Evolutionary conservation across 2,888 invertebrate species (phyloP).

Genomic region (Baronia brevicornis): DNA sequence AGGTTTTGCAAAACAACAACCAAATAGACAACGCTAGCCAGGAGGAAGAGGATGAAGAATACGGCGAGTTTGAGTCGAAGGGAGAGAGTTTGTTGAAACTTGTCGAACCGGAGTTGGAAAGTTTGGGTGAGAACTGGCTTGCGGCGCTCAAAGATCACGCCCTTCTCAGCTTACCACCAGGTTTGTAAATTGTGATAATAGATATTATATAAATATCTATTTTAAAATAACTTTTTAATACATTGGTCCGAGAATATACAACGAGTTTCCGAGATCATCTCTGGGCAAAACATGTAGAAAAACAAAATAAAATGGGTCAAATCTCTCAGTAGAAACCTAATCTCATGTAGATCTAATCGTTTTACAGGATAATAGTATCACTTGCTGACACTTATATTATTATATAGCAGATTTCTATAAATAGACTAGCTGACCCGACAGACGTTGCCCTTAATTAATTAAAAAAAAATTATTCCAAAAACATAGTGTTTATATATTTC

Average conservation of each 20-base stretch:
- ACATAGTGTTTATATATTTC: too few relatives aligned
- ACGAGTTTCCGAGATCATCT: too few relatives aligned
- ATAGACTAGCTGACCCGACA: too few relatives aligned
- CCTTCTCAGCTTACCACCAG: slow-evolving; percentile 89
- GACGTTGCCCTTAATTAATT: too few relatives aligned
- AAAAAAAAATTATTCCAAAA: too few relatives aligned
- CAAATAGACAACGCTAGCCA: slow-evolving; percentile 46
- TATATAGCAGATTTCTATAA: too few relatives aligned
- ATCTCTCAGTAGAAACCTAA: too few relatives aligned
- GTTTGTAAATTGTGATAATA: slow-evolving; percentile 40
- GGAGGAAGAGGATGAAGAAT: slow-evolving; percentile 71
- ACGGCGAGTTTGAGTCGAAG: slow-evolving; percentile 84
- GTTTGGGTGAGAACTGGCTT: slow-evolving; percentile 95
- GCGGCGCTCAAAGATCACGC: slow-evolving; percentile 97
- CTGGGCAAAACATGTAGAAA: too few relatives aligned
- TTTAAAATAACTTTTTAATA: background rate
- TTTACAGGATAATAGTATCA: too few relatives aligned
- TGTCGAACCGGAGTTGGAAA: slow-evolving; percentile 94
- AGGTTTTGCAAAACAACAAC: slow-evolving; percentile 43
- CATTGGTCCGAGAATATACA: background rate
- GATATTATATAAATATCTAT: background rate
- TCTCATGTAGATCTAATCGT: too few relatives aligned
- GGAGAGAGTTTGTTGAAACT: slow-evolving; percentile 90
- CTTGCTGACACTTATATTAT: too few relatives aligned
- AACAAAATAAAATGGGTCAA: too few relatives aligned